phyloP scores from a whole-genome alignment of 2,888 invertebrate species.

The Itoplectis maculator region DNA sequence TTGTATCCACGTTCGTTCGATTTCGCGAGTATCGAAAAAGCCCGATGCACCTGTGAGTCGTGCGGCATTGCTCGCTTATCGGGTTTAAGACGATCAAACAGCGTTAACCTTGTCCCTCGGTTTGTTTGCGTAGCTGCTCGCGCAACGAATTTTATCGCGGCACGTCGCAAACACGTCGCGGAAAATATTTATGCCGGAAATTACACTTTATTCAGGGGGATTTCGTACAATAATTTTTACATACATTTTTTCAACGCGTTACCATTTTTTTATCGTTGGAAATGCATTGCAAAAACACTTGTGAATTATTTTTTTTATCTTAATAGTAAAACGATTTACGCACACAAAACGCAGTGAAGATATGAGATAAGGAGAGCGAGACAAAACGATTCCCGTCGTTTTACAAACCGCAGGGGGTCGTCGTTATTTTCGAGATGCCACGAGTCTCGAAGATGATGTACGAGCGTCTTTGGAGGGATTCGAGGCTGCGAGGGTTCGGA shows the following conservation, averaged over 20 bases:
- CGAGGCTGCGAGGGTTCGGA: not conserved
- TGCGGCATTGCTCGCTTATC: not conserved
- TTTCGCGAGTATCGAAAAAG: not conserved
- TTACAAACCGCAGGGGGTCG: not conserved
- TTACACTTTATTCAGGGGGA: not conserved
- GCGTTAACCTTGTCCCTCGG: conserved; percentile 13
- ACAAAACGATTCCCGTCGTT: not conserved
- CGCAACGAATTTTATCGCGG: not conserved
- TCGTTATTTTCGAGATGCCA: not conserved
- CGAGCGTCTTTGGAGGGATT: conserved; percentile 12
- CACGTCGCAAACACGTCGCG: not conserved
- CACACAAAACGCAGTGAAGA: not conserved
- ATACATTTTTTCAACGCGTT: not conserved
- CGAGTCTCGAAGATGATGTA: conserved; percentile 46
- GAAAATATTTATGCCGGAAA: not conserved
- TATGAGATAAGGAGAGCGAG: not conserved
- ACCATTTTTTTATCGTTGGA: no score
- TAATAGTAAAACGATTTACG: no score
- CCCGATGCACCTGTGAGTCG: not conserved
- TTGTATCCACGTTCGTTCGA: conserved; percentile 24
- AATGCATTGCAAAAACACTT: no score
- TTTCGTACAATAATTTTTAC: not conserved
- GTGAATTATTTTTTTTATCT: no score
- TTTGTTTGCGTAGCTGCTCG: conserved; percentile 30
- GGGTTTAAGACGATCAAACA: conserved; percentile 17